Percentiles rank a stretch among this genome's conserved stretches.
These are phyloP conservation scores for Sphaeramia orbicularis DNA, from an alignment of 2,797 vertebrate genomes.

Conservation along the genomic window DNA sequence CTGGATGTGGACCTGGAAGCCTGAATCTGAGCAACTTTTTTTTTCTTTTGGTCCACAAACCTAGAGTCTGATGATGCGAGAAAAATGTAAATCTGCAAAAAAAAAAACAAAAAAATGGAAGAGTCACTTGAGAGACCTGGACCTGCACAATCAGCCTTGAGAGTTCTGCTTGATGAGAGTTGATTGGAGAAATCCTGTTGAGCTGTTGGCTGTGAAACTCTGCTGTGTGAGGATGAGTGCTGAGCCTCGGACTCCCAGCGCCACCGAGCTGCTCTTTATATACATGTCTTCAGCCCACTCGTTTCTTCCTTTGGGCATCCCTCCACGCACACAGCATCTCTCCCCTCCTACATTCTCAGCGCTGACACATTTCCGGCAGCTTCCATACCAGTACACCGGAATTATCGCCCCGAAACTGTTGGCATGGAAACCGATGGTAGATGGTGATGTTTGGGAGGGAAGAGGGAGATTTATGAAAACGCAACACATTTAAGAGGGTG, in stretches of 20 bases:
- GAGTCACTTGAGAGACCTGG: constrained; percentile 9
- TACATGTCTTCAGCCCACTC: constrained; percentile 72
- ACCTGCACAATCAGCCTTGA: constrained; percentile 25
- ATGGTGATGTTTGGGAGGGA: constrained; percentile 53
- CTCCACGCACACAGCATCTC: constrained; percentile 69
- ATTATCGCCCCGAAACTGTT: constrained; percentile 80
- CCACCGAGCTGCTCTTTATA: constrained; percentile 72
- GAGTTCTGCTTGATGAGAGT: constrained; percentile 49
- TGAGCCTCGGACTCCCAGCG: constrained; percentile 45
- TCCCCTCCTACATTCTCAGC: constrained; percentile 71
- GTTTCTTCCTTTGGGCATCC: constrained; percentile 79
- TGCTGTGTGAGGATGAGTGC: constrained; percentile 24
- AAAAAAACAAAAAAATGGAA: too few relatives aligned
- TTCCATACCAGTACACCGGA: constrained; percentile 86
- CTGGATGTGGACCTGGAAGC: constrained; percentile 7
- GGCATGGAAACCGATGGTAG: constrained; percentile 74
- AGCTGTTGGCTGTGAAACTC: constrained; percentile 31
- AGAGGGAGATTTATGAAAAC: constrained; percentile 43
- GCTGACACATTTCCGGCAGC: constrained; percentile 84
- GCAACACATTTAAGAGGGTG: constrained; percentile 45
- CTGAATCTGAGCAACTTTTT: constrained; percentile 19
- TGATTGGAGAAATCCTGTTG: constrained; percentile 46
- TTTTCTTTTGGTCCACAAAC: neutral
- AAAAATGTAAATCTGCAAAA: neutral
- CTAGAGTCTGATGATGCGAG: constrained; percentile 26